Evolutionary conservation across 2,797 vertebrate genomes (phyloP).

Genomic region (Anas bernieri): DNA sequence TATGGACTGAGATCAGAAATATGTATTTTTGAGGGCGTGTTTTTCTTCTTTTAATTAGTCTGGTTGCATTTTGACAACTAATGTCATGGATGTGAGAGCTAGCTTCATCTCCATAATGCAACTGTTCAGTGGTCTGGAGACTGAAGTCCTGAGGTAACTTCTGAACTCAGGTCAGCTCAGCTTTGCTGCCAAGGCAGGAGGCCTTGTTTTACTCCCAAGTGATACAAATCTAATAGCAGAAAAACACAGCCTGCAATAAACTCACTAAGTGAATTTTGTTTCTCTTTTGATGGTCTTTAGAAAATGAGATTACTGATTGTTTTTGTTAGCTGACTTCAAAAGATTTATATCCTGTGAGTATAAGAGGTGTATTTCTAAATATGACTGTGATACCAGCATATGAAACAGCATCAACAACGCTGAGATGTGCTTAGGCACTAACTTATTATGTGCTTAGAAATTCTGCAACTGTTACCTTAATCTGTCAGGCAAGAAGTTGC

Average conservation of each 20-base stretch:
- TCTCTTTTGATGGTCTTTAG: conserved; percentile 18
- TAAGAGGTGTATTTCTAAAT: background rate
- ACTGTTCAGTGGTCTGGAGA: background rate
- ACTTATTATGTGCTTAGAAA: background rate
- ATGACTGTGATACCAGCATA: background rate
- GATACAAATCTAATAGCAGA: conserved; percentile 6
- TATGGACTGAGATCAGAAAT: background rate
- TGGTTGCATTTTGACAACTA: background rate
- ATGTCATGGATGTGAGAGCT: background rate
- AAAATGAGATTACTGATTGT: conserved; percentile 24
- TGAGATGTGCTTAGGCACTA: background rate
- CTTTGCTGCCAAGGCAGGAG: conserved; percentile 23
- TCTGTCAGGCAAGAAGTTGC: background rate
- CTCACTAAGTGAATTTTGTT: conserved; percentile 19
- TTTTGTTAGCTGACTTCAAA: conserved; percentile 40
- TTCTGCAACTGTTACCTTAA: background rate
- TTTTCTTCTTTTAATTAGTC: background rate
- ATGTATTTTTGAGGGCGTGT: background rate
- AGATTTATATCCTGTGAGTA: background rate
- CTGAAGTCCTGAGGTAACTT: conserved; percentile 11
- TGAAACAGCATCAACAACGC: background rate
- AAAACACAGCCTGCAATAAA: background rate
- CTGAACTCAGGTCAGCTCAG: background rate
- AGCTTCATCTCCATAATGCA: background rate
- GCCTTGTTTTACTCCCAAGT: background rate